Evolutionary conservation across 92 coral and sea anemone species (phyloP).

Genomic region (Nematostella vectensis): DNA sequence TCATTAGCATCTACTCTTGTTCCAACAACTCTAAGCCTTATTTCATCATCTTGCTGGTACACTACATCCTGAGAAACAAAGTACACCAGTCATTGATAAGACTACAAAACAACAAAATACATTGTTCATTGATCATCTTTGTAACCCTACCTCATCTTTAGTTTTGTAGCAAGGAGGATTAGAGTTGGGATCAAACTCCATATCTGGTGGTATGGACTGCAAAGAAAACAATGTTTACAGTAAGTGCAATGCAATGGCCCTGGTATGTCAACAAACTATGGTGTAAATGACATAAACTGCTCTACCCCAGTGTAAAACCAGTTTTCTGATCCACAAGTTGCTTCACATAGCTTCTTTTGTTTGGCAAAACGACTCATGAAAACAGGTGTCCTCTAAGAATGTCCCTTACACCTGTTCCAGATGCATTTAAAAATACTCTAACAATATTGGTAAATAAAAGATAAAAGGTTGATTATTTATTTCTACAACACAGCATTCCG

Average conservation of each 20-base stretch:
- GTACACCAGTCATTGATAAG: neutral
- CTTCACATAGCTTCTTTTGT: too few species aligned
- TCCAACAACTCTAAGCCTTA: constrained; percentile 88
- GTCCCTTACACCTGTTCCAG: too few species aligned
- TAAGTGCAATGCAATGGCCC: neutral
- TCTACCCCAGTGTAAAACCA: too few species aligned
- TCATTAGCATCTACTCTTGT: constrained; percentile 98
- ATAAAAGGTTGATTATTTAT: too few species aligned
- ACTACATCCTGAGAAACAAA: constrained; percentile 65
- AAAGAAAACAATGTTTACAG: constrained; percentile 2
- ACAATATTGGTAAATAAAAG: too few species aligned
- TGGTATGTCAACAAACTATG: too few species aligned
- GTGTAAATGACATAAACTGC: neutral
- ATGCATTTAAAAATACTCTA: too few species aligned
- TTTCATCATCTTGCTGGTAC: constrained; percentile 93
- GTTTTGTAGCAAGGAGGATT: constrained; percentile 97
- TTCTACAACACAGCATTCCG: too few species aligned
- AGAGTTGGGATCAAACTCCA: constrained; percentile 90
- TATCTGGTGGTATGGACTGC: constrained; percentile 93
- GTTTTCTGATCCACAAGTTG: too few species aligned
- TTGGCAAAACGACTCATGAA: too few species aligned
- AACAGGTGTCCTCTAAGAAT: too few species aligned
- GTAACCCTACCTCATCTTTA: constrained; percentile 64
- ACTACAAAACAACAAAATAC: neutral
- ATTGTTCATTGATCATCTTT: too few species aligned